Evolutionary conservation across 2,113 vertebrate genomes (phyloP), one percentile per base, ranked within the genome.

Genomic region (Ardeotis arabs): DNA sequence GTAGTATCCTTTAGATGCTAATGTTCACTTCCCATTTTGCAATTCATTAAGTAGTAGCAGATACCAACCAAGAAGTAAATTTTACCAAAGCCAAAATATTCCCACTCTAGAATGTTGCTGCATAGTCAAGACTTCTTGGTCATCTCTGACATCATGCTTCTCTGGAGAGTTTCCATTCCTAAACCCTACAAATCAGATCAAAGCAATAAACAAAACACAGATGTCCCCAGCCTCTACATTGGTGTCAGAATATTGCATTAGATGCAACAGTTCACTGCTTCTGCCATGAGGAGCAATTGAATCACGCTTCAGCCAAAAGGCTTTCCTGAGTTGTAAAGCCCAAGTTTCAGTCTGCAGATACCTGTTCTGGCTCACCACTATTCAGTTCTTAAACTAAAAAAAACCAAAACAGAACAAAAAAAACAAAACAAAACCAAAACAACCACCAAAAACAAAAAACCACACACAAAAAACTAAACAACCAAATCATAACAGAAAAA

Each of bases 201-300:
- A 62, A 77, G 24, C 49, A 74, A 4, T 8, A 24, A 69, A 22
- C 15, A 12, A 9, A 44, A 15, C 16, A 50, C 27, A 64, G 39
- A 59, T 39, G 39, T 55, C 27, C 9, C 23, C 56, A 47, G 41
- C 8, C 35, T 56, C 64, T 17, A 6, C 12, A 9, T 2, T 1
- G 1, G 1, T 45, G 12, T 66, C 29, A 23, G 10, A 55, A 12
- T 19, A 37, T 23, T 1, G 1, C 15, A 8, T 31, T 12, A 55
- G 50, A 47, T 23, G 33, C 5, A 7, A 1, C 37, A 50, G 12
- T 3, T 49, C 44, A 17, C 37, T 45, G 27, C 52, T 53, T 24
- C 31, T 72, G n/a, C 50, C 52, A 6, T 6, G 2, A 41, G 29
- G 35, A 52, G 58, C 21, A 82, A 1, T 1, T 59, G 69, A 77